A percentile compares a stretch with the other conserved stretches of the same genome.
Conservation (phyloP, 2,888 invertebrate genomes). For the Eugnorisma glareosa region DNA sequence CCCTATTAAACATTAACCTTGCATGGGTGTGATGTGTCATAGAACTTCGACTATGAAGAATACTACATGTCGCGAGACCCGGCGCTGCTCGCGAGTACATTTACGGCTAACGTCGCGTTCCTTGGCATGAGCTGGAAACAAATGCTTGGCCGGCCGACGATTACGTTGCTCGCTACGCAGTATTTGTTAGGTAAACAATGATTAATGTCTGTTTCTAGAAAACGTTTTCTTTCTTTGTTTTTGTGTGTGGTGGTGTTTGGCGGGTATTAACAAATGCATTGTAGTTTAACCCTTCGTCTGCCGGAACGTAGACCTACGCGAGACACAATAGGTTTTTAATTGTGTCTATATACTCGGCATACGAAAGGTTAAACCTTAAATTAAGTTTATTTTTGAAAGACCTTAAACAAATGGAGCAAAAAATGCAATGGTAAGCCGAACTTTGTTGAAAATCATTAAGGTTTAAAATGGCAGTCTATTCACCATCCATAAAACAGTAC, state of each 20-base stretch:
- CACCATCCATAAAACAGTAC: background rate
- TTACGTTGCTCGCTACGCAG: constrained; percentile 96
- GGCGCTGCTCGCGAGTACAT: constrained; percentile 97
- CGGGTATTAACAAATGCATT: background rate
- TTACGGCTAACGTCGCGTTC: constrained; percentile 98
- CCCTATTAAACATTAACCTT: constrained; percentile 66
- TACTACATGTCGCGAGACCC: constrained; percentile 99
- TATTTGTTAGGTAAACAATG: constrained; percentile 94
- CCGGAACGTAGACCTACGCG: too few species aligned
- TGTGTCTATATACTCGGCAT: too few species aligned
- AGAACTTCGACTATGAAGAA: constrained; percentile 97
- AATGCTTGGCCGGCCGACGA: constrained; percentile 98
- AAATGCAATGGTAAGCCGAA: background rate
- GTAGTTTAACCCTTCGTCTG: background rate
- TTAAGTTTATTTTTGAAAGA: background rate
- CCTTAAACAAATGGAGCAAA: background rate
- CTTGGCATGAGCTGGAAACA: constrained; percentile 99
- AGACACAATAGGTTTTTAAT: too few species aligned
- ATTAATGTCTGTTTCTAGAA: constrained; percentile 35
- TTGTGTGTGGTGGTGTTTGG: constrained; percentile 39
- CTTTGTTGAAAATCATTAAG: background rate
- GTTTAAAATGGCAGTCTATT: constrained; percentile 13
- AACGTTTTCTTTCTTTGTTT: constrained; percentile 28
- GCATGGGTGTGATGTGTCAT: constrained; percentile 86
- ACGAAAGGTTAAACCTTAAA: too few species aligned